Evolutionary conservation across 2,113 vertebrate species (phyloP), one percentile per base, ranked within the genome.

Genomic region (Sinocyclocheilus anshuiensis): DNA sequence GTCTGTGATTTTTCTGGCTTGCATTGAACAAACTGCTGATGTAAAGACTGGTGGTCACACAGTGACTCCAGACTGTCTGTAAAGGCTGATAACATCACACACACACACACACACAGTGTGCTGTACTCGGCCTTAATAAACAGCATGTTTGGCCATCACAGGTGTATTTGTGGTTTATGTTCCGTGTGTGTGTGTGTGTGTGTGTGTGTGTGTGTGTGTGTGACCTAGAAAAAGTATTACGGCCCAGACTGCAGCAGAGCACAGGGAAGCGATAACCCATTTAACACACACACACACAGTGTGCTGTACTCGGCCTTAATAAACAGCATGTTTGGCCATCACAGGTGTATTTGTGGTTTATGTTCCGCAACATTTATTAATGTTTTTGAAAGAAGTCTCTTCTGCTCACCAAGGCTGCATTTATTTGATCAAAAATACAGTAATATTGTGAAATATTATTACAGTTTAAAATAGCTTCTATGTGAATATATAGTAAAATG

Each of bases 221-320:
- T 18, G 69, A 72, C 69, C 69, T 4, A 72, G 69, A 72, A 42
- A 72, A 72, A 22, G 18, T 42, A 18, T 36, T 20, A 39, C 9
- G 4, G 69, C 33, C 33, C 69, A 72, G 69, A 72, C 69, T 72
- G 69, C 69, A 72, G 69, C 69, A 72, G 69, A 72, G 33, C 69
- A 42, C 18, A 72, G 33, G 69, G 69, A 39, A 39, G 42, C 20
- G 18, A 39, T 72, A 72, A 75, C 72, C 39, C 39, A 75, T 48
- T 74, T 74, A n/a, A 11, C 15, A 69, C 26, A 33, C 65, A 33
- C 26, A 67, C 61, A 65, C 69, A 42, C 69, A 11, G 4, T 45
- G 36, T 72, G 69, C 16, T 72, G 18, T 39, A 22, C 69, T 39
- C 33, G 22, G 33, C 18, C 33, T 39, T 72, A 36, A 20, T 72